Evolutionary conservation across 2,113 vertebrate species (phyloP).

Genomic region (Pagrus major): DNA sequence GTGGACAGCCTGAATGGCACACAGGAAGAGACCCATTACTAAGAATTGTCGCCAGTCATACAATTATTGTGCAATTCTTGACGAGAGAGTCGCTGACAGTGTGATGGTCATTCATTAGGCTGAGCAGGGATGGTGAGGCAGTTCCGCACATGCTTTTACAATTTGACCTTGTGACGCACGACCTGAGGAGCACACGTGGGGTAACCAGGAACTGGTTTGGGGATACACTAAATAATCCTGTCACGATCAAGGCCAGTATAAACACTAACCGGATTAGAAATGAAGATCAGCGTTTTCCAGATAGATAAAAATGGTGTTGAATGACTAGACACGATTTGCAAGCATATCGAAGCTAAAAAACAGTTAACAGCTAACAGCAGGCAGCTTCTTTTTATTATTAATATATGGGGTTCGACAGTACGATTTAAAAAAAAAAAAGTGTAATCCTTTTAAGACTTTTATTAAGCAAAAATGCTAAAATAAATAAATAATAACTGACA

Average conservation of each 20-base stretch:
- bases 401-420: not conserved
- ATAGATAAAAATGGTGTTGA: not conserved
- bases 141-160: conserved; percentile 62
- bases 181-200: conserved; percentile 74
- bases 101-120: not conserved
- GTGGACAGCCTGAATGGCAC: no score
- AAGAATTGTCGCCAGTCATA: fast-evolving
- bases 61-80: fast-evolving
- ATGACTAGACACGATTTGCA: not conserved
- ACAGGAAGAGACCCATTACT: not conserved
- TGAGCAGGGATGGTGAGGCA: conserved; percentile 11
- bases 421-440: no score
- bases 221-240: not conserved
- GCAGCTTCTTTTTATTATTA: not conserved
- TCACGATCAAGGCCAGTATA: not conserved
- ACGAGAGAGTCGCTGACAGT: not conserved
- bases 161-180: conserved; percentile 87
- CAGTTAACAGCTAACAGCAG: no score
- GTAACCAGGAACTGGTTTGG: conserved; percentile 22
- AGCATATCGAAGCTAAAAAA: no score
- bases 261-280: fast-evolving
- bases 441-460: no score
- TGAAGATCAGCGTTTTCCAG: not conserved
- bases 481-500: no score
- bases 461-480: no score